Evolutionary conservation across 2,888 invertebrate species (phyloP), one percentile per base, ranked within the genome.

Genomic region (Stramonita haemastoma): DNA sequence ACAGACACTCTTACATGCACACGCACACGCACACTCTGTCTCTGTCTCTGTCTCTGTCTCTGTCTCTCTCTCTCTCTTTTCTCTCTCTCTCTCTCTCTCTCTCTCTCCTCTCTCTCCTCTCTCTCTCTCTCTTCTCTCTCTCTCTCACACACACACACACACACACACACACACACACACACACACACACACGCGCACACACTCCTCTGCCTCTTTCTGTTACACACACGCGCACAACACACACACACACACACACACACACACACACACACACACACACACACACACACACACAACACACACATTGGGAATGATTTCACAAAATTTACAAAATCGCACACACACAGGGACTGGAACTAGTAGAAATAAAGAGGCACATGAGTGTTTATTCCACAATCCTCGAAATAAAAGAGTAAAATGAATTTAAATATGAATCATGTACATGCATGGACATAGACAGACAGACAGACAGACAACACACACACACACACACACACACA

Each of bases 81-180:
- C 83, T 83, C 83, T 83, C 83, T 83, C 83, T 83, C 83, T 83
- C 83, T 83, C 83, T 83, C 83, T 83, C 83, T 83, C 83, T 83
- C 83, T 83, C 83, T 83, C 83, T 83, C 83, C 15, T 32, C 83
- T 83, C 19, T 83, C 83, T 83, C 83, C 15, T 32, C 15, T 36
- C 32, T 32, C 32, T 32, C 32, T 32, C 32, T 32, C 32, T 32
- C 26, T 22, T 79, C n/a, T 79, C 79, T 79, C 79, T 79, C 32
- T 29, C n/a, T 79, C 32, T 15, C 15, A 8, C 19, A 36, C 36
- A 36, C 81, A 29, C 32, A 29, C 32, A 29, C 81, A 11, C 36
- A 81, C 32, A 29, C 8, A 17, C 36, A 19, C 56, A 34, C 83
- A 46, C 46, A 34, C 36, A 46, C 46, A 8, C 36, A 22, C 83